Evolutionary conservation across 2,888 invertebrate species (phyloP).

Genomic region (Zele albiditarsus): DNA sequence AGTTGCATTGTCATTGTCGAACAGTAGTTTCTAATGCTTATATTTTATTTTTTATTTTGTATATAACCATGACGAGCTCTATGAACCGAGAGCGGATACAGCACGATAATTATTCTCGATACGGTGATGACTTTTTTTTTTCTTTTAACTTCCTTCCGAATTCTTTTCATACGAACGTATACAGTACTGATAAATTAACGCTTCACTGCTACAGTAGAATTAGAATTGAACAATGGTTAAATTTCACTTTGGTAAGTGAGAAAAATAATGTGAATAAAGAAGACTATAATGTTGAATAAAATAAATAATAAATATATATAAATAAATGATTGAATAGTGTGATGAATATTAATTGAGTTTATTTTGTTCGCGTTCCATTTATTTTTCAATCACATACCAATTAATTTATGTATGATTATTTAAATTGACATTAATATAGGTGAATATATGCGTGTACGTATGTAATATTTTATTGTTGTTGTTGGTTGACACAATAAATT

Average conservation of each 20-base stretch:
- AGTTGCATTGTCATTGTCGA: not conserved
- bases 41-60: not conserved
- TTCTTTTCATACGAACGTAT: not conserved
- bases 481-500: conserved; percentile 25
- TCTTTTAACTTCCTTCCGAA: conserved; percentile 5
- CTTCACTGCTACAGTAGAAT: not conserved
- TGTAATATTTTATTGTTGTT: not conserved
- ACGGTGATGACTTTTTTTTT: conserved; percentile 6
- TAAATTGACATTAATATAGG: not conserved
- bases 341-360: not conserved
- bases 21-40: not conserved
- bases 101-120: conserved; percentile 3
- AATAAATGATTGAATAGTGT: not conserved
- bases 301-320: not conserved
- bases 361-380: not conserved
- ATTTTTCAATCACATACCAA: not conserved
- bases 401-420: not conserved
- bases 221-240: not conserved
- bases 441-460: not conserved
- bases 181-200: not conserved
- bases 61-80: not conserved
- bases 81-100: conserved; percentile 6
- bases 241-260: not conserved
- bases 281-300: not conserved
- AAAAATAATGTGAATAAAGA: not conserved